Evolutionary conservation across 1,140 invertebrate genomes (phyloP).

Genomic region (Onthophagus taurus): DNA sequence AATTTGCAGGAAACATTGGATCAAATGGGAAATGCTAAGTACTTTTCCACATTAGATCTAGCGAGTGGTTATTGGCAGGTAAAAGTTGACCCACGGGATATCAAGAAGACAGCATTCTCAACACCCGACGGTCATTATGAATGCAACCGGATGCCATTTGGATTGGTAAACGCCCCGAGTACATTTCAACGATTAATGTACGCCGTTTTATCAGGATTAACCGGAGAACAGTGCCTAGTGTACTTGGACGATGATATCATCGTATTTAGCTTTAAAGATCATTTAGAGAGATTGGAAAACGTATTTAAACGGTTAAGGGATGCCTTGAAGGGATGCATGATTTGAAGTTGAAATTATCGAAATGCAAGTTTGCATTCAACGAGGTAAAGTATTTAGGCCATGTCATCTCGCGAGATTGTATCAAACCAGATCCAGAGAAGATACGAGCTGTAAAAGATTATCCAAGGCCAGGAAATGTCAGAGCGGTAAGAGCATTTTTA

Average conservation of each 20-base stretch:
- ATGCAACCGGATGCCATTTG: slow-evolving; percentile 39
- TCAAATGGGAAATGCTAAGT: slow-evolving; percentile 26
- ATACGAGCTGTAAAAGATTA: neutral
- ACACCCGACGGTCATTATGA: slow-evolving; percentile 34
- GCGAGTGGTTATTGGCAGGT: slow-evolving; percentile 41
- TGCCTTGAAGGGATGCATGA: too few species aligned
- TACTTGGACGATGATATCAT: slow-evolving; percentile 25
- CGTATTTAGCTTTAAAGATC: slow-evolving; percentile 15
- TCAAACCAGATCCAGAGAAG: neutral
- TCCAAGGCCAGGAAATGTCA: neutral
- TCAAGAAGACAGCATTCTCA: slow-evolving; percentile 38
- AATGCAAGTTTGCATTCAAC: neutral
- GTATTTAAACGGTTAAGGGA: neutral
- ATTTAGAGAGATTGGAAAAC: neutral
- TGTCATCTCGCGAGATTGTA: neutral
- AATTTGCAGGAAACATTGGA: slow-evolving; percentile 38
- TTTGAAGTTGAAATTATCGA: neutral
- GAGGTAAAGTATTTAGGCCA: neutral
- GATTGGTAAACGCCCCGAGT: slow-evolving; percentile 17
- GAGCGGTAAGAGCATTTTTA: neutral
- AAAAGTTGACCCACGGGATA: slow-evolving; percentile 29
- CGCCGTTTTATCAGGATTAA: slow-evolving; percentile 7
- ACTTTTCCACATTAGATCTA: slow-evolving; percentile 38
- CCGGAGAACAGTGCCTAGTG: slow-evolving; percentile 15
- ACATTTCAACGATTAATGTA: slow-evolving; percentile 9